phyloP scores from a whole-genome alignment of 2,113 vertebrate species.

The Equus przewalskii region DNA sequence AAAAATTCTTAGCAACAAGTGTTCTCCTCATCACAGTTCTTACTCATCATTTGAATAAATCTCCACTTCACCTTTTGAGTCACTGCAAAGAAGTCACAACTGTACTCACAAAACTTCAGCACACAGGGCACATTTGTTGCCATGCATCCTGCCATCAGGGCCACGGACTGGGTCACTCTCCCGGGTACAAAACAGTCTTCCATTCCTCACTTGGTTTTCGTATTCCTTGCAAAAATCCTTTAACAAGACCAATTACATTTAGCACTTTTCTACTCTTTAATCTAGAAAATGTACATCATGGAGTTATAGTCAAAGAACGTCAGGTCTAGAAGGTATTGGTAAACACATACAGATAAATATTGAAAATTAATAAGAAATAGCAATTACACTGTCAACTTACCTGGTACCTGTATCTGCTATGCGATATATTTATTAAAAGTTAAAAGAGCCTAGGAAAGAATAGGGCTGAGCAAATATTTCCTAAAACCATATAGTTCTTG shows the following conservation, averaged over 20 bases:
- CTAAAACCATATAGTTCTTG: neutral
- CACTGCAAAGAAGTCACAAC: neutral
- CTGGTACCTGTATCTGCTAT: neutral
- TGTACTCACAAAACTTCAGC: conserved; percentile 88
- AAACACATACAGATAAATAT: neutral
- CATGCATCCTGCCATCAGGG: conserved; percentile 87
- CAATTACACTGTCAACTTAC: neutral
- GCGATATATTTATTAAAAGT: neutral
- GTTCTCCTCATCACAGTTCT: neutral
- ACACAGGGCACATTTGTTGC: conserved; percentile 89
- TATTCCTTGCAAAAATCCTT: conserved; percentile 85
- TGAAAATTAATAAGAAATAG: neutral
- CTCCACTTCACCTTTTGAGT: neutral
- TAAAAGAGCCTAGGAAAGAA: neutral
- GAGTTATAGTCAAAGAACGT: neutral
- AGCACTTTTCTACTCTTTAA: neutral
- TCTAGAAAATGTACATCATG: neutral
- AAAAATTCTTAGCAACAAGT: neutral
- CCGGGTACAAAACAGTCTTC: conserved; percentile 86
- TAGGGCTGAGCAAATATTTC: neutral
- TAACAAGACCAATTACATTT: conserved; percentile 47
- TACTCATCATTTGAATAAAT: neutral
- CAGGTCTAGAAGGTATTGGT: neutral
- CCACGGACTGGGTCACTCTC: conserved; percentile 89
- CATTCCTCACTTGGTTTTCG: conserved; percentile 81